Base-by-base conservation (phyloP, 1,140 invertebrate genomes). In the Penaeus japonicus region DNA sequence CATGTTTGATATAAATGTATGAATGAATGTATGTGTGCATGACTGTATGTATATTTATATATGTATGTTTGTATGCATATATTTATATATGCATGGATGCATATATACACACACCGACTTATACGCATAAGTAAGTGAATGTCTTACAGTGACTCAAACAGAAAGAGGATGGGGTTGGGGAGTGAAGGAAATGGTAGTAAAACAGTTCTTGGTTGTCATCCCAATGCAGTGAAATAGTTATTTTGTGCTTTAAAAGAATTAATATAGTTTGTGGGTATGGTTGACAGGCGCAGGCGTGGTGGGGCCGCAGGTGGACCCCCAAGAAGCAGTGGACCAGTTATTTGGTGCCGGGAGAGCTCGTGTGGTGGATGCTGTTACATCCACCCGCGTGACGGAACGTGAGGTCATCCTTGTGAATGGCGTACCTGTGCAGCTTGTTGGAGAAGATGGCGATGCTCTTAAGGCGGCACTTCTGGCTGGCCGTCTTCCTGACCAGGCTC, bases 381-480 rank as follows among this genome's bases (percentile, higher is more conserved):
- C 95, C 85, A 95, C 95, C 2, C 94, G 94, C 65, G 94, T 96
- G 57, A 94, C 95, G 80, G 95, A 96, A 92, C 95, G 96, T 91
- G 96, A 96, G 92, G 94, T 96, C 85, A 92, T 96, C 53, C 93
- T 96, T 91, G 95, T 96, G 90, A 96, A 96, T 91, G 96, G 96
- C 0, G 94, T 95, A 54, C 95, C 95, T 2, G 95, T 96, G 17
- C 94, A 94, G 57, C 92, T 96, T 59, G 95, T 95, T 89, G 95
- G 95, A 7, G 94, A 95, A 73, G 96, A 96, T 91, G 95, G 95
- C 7, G 93, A 94, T 4, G 95, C 95, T 22, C 96, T 96, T 27
- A 94, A 95, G 89, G 94, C 95, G 59, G 95, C 95, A 0, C 93
- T 96, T 89, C 93, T 96, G 85, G 95, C 94, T 30, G 96, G 96